Base-by-base conservation (phyloP, 2,797 vertebrate species). In the Telmatherina bonti region DNA sequence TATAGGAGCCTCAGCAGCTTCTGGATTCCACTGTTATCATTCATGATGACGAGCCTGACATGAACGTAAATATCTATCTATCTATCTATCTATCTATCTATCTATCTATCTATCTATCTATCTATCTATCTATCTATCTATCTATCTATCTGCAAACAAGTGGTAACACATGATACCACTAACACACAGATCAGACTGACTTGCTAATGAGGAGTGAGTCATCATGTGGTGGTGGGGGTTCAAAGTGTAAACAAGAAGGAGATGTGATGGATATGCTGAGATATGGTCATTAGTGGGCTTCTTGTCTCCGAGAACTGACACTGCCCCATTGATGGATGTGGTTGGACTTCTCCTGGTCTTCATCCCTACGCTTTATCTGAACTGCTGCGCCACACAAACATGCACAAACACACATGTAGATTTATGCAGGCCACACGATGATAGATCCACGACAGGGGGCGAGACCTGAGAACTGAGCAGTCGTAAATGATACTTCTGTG, bases 381-480 rank as follows among this genome's bases (percentile, higher is more conserved):
- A 74, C 73, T 72, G 45, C 47, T 63, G 56, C 64, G 70, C 30
- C 67, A 78, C 63, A 67, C 62, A 78, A 38, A 67, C 74, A 65
- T 12, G 22, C 65, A 81, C 78, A 26, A 38, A 81, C 72, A 71
- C 77, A 72, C 38, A 33, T 56, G 52, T 74, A 90, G 91, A 93
- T 88, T 84, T 83, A 76, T 70, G 70, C 64, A 76, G 74, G 74
- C 77, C 76, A 15, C 80, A 76, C 30, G 2, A 87, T 74, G 75
- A 84, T 66, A 36, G 81, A 89, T 90, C 85, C 54, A 84, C 91
- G 88, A 86, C 77, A 76, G 22, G 35, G 33, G 11, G 24, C 20
- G 79, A 62, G 87, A 87, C 74, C 85, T 72, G 88, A 91, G 87
- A 93, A 87, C 62, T 76, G 81, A 88, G 87, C 79, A 66, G 69